phyloP scores from a whole-genome alignment of 2,888 invertebrate species.

The Drosophila borborema region DNA sequence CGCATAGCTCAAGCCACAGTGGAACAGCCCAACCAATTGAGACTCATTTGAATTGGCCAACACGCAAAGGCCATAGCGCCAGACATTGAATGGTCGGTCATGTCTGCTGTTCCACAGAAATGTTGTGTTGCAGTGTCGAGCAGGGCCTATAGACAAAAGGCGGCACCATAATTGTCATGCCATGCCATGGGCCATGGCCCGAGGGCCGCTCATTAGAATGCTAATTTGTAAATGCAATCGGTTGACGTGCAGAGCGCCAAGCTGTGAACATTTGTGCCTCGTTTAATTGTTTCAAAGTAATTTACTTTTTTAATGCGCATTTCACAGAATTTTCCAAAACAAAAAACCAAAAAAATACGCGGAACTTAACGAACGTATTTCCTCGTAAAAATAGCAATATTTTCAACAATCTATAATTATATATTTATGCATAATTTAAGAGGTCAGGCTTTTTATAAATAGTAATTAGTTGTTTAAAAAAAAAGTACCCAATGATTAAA shows the following conservation, averaged over 20 bases:
- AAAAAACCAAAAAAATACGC: slow-evolving; percentile 8
- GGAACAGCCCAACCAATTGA: slow-evolving; percentile 38
- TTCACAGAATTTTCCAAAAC: slow-evolving; percentile 33
- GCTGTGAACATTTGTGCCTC: slow-evolving; percentile 62
- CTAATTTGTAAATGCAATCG: slow-evolving; percentile 76
- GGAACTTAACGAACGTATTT: slow-evolving; percentile 27
- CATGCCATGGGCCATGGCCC: slow-evolving; percentile 40
- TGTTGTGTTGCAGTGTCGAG: not conserved
- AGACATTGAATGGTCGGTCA: slow-evolving; percentile 26
- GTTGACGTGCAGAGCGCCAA: slow-evolving; percentile 32
- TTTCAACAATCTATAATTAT: slow-evolving; percentile 5
- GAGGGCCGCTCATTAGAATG: slow-evolving; percentile 68
- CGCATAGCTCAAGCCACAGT: slow-evolving; percentile 11
- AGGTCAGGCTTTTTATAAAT: slow-evolving; percentile 9
- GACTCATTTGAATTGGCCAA: slow-evolving; percentile 67
- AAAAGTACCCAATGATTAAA: slow-evolving; percentile 6
- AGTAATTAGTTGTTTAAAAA: not conserved
- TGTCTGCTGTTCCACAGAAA: slow-evolving; percentile 45
- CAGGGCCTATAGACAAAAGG: slow-evolving; percentile 40
- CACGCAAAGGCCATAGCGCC: slow-evolving; percentile 66
- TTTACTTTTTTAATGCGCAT: slow-evolving; percentile 11
- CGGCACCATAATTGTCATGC: slow-evolving; percentile 72
- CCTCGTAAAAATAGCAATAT: not conserved
- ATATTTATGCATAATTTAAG: not conserved
- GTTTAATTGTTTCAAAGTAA: slow-evolving; percentile 58